Conservation (phyloP, 2,113 vertebrate species). For the Boulengeromyrus knoepffleri region DNA sequence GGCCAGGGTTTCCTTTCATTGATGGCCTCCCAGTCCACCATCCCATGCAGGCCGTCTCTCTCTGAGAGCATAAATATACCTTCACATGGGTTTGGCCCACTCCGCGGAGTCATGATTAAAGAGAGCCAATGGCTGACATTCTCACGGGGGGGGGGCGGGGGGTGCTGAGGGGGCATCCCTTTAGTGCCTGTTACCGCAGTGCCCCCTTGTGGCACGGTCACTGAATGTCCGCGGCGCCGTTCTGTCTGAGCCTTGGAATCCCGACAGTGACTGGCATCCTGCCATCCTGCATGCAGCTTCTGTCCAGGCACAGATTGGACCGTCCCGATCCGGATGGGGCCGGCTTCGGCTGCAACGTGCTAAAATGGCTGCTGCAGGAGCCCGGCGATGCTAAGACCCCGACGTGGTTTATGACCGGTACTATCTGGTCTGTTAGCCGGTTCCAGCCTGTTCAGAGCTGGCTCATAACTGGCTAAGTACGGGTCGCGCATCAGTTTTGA, state of each 20-base stretch:
- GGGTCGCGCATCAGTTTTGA: not conserved
- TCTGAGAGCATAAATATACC: not conserved
- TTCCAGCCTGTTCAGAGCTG: not conserved
- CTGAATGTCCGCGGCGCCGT: not conserved
- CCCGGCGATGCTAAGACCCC: not conserved
- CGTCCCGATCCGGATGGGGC: not conserved
- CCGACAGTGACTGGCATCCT: not conserved
- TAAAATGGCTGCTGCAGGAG: not conserved
- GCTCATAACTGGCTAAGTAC: not conserved
- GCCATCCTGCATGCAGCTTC: not conserved
- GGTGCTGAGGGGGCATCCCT: not conserved
- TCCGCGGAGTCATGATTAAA: not conserved
- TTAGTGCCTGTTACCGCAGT: not conserved
- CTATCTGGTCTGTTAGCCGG: not conserved
- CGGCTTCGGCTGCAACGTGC: not conserved
- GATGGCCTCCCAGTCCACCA: slow-evolving; percentile 19
- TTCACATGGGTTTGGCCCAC: not conserved
- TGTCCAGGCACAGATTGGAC: not conserved
- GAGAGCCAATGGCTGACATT: not conserved
- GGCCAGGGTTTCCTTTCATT: slow-evolving; percentile 36
- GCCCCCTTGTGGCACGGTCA: not conserved
- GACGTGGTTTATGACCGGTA: not conserved
- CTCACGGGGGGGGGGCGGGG: not conserved
- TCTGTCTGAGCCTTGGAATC: not conserved
- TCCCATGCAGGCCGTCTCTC: slow-evolving; percentile 20